Evolutionary conservation across 2,888 invertebrate genomes (phyloP).

Genomic region (Notocelia uddmanniana): DNA sequence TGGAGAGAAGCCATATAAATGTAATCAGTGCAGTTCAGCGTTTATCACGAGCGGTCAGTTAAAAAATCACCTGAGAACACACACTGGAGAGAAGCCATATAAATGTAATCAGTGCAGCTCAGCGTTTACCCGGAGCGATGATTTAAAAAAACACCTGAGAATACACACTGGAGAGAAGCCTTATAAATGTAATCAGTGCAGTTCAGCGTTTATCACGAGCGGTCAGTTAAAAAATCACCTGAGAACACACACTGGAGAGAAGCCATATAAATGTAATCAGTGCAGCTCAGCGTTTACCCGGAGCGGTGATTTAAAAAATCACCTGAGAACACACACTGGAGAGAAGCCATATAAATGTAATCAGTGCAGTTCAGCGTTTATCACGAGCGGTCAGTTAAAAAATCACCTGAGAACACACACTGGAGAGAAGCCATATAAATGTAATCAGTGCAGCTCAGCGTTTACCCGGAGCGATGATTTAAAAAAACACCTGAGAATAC

Average conservation of each 20-base stretch:
- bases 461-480: not conserved
- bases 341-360: constrained; percentile 9
- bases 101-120: not conserved
- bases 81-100: not conserved
- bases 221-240: not conserved
- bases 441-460: not conserved
- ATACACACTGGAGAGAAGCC: not conserved
- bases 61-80: not conserved
- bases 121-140: not conserved
- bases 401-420: not conserved
- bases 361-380: constrained; percentile 10
- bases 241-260: not conserved
- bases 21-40: not conserved
- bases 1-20: not conserved
- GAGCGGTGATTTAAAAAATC: not conserved
- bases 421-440: constrained; percentile 5
- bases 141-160: no score
- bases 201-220: not conserved
- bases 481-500: not conserved
- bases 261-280: not conserved
- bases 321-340: constrained; percentile 10
- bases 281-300: not conserved
- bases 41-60: not conserved
- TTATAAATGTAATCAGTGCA: not conserved
- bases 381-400: not conserved